These are phyloP conservation scores for Tapirus terrestris DNA, from an alignment of 2,113 vertebrate genomes.

Conservation along the genomic window DNA sequence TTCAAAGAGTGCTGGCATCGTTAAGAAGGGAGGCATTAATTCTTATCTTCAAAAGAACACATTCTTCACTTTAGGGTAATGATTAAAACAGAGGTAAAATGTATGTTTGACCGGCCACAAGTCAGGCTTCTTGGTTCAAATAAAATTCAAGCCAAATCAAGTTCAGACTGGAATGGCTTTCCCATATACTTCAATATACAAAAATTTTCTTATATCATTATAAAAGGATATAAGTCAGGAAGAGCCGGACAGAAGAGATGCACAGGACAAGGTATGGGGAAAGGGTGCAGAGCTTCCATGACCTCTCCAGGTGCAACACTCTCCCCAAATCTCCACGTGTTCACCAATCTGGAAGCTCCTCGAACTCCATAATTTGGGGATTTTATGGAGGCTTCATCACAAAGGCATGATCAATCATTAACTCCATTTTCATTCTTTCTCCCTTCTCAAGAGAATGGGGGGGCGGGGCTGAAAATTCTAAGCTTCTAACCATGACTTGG, in stretches of 20 bases:
- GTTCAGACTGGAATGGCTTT: no score
- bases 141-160: no score
- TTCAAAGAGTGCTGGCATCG: no score
- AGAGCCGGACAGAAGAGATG: neutral
- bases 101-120: no score
- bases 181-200: no score
- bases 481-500: neutral
- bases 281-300: neutral
- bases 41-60: no score
- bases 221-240: neutral
- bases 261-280: neutral
- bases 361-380: neutral
- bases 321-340: neutral
- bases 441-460: neutral
- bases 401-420: neutral
- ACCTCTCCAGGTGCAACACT: neutral
- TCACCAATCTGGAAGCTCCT: neutral
- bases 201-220: neutral
- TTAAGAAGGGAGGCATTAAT: no score
- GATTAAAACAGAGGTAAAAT: no score
- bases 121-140: no score
- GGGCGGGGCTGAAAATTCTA: neutral
- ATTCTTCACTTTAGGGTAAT: no score
- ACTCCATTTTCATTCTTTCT: neutral
- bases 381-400: neutral